Conservation (phyloP, 92 coral and sea anemone genomes). For the Actinernus sp. region DNA sequence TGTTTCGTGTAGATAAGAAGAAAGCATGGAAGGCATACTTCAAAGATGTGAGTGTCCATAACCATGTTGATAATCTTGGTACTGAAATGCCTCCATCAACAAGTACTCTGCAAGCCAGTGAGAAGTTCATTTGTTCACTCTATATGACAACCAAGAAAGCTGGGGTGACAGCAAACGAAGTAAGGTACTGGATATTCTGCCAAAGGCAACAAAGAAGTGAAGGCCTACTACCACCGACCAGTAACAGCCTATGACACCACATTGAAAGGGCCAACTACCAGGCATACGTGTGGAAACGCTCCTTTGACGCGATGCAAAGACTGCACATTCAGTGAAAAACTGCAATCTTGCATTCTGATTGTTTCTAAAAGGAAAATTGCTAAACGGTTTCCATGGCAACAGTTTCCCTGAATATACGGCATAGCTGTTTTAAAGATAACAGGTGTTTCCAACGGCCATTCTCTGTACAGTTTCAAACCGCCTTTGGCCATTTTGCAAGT, state of each 20-base stretch:
- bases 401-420: too few species aligned
- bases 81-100: slow-evolving; percentile 17
- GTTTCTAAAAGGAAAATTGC: too few species aligned
- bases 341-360: too few species aligned
- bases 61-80: slow-evolving; percentile 18
- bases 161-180: slow-evolving; percentile 35
- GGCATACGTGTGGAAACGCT: not conserved
- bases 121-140: slow-evolving; percentile 38
- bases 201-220: not conserved
- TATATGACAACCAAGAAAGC: slow-evolving; percentile 24
- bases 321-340: too few species aligned
- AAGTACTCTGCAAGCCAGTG: slow-evolving; percentile 20
- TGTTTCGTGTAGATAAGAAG: slow-evolving; percentile 12
- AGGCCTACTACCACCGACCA: not conserved
- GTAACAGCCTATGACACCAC: not conserved
- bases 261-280: not conserved
- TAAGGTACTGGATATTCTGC: not conserved
- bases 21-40: slow-evolving; percentile 33
- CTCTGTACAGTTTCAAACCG: too few species aligned
- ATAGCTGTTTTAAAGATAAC: too few species aligned
- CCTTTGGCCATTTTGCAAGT: too few species aligned
- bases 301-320: not conserved
- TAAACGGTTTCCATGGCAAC: too few species aligned
- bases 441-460: too few species aligned
- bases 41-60: not conserved